A percentile compares a stretch with the other conserved stretches of the same genome.
Evolutionary conservation across 2,113 vertebrate species (phyloP).

Genomic region (Bubalus kerabau): DNA sequence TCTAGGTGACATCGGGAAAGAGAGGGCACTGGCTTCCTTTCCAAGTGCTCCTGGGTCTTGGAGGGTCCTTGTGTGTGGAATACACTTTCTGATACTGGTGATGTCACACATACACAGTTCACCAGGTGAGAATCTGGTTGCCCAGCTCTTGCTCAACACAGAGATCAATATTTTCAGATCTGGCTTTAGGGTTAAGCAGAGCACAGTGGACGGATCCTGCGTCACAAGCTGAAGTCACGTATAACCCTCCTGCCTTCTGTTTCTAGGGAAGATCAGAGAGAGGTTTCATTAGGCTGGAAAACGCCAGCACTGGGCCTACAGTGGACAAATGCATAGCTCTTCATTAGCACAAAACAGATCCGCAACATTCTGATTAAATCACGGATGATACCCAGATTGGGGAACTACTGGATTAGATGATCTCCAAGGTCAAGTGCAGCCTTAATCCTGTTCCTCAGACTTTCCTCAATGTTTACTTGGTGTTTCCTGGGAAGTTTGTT

Average conservation of each 20-base stretch:
- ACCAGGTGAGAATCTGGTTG: not conserved
- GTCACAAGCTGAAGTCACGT: not conserved
- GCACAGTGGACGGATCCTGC: not conserved
- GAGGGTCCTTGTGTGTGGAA: rapidly evolving
- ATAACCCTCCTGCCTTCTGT: not conserved
- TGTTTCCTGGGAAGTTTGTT: not conserved
- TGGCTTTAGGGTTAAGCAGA: not conserved
- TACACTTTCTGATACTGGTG: not conserved
- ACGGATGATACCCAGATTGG: not conserved
- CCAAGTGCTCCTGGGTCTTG: not conserved
- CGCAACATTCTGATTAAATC: not conserved
- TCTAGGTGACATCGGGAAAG: not conserved
- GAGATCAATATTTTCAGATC: not conserved
- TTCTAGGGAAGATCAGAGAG: not conserved
- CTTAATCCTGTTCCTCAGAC: not conserved
- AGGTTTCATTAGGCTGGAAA: not conserved
- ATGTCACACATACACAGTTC: not conserved
- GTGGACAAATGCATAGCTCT: not conserved
- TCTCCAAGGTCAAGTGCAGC: not conserved
- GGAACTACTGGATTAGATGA: not conserved
- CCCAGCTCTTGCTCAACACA: not conserved
- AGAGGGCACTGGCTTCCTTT: not conserved
- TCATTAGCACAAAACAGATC: not conserved
- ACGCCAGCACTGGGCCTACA: not conserved
- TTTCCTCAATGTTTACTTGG: not conserved